Conservation (phyloP, 2,113 vertebrate species). For the Ahaetulla prasina region DNA sequence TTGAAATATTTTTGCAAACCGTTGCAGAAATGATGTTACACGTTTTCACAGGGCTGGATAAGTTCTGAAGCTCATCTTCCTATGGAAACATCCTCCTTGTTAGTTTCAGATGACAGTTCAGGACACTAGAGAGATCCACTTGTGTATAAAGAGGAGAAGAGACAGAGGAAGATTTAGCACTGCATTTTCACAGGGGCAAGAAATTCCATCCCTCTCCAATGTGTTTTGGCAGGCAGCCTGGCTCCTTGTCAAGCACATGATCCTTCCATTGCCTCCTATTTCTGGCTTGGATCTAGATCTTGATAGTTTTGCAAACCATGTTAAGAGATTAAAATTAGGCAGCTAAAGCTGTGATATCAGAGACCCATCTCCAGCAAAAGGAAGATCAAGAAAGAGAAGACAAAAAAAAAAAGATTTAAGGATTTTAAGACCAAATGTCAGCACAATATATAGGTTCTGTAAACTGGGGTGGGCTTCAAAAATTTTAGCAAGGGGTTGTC, state of each 20-base stretch:
- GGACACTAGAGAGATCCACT: constrained; percentile 70
- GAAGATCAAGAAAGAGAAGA: constrained; percentile 59
- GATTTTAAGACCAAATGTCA: constrained; percentile 57
- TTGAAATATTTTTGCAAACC: constrained; percentile 72
- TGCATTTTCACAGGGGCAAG: constrained; percentile 80
- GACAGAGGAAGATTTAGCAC: constrained; percentile 74
- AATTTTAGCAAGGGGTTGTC: too few species aligned
- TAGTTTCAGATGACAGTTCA: constrained; percentile 79
- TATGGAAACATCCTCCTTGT: constrained; percentile 71
- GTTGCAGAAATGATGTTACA: constrained; percentile 72
- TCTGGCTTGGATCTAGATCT: constrained; percentile 72
- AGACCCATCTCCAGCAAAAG: constrained; percentile 70
- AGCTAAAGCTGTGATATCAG: constrained; percentile 69
- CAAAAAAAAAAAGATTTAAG: constrained; percentile 35
- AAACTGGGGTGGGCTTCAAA: too few species aligned
- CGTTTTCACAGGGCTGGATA: constrained; percentile 67
- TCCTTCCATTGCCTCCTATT: constrained; percentile 79
- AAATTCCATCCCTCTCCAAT: constrained; percentile 82
- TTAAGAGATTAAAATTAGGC: constrained; percentile 80
- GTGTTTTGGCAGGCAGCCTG: constrained; percentile 74
- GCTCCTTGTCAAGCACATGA: constrained; percentile 78
- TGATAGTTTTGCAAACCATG: constrained; percentile 66
- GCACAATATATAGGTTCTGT: constrained; percentile 52
- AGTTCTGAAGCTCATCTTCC: constrained; percentile 71
- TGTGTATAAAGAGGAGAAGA: constrained; percentile 67